A percentile compares a stretch with the other conserved stretches of the same genome.
phyloP scores from a whole-genome alignment of 2,113 vertebrate genomes.

The Ceyx cyanopectus region DNA sequence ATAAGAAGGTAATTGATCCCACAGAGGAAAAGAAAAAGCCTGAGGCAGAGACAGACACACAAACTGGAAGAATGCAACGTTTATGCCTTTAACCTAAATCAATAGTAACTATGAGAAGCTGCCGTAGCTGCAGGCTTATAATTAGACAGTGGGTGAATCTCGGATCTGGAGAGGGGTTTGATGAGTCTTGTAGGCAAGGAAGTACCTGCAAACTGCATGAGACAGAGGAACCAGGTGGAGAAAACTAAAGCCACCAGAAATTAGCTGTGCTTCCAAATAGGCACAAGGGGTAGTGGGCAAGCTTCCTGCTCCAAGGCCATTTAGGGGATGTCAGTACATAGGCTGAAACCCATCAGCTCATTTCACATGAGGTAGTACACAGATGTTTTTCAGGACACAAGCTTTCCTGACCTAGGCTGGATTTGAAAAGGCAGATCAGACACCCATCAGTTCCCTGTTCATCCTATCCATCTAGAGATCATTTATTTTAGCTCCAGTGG shows the following conservation, averaged over 20 bases:
- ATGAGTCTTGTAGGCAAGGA: not conserved
- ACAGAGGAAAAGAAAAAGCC: constrained; percentile 37
- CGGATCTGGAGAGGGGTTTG: not conserved
- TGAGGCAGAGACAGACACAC: not conserved
- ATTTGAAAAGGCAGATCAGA: not conserved
- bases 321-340: not conserved
- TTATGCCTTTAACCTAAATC: constrained; percentile 45
- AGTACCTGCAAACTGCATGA: not conserved
- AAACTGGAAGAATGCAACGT: not conserved
- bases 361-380: not conserved
- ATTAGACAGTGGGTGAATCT: not conserved
- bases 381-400: not conserved
- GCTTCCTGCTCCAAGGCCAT: not conserved
- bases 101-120: not conserved
- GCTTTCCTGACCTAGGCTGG: not conserved
- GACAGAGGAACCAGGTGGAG: not conserved
- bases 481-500: constrained; percentile 16
- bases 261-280: not conserved
- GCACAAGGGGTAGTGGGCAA: not conserved
- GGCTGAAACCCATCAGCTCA: not conserved
- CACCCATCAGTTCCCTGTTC: not conserved
- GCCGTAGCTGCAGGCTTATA: not conserved
- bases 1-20: constrained; percentile 47
- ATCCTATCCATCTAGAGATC: not conserved
- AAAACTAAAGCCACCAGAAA: not conserved